Conservation (phyloP, 2,888 invertebrate species). For the Chaitophorus viminalis region DNA sequence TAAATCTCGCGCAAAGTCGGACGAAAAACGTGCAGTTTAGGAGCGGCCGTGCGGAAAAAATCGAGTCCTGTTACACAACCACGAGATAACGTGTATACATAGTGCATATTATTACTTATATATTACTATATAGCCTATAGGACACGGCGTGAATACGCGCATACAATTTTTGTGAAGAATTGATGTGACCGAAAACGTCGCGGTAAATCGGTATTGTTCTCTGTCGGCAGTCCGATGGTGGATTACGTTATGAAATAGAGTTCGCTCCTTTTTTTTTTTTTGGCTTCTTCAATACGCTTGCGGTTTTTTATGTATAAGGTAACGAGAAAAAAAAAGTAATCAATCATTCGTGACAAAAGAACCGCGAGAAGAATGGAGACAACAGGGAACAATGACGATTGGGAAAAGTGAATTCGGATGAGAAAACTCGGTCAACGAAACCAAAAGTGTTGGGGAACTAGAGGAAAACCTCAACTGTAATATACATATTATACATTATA, state of each 20-base stretch:
- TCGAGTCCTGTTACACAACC: conserved; percentile 53
- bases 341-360: conserved; percentile 61
- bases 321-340: conserved; percentile 46
- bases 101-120: background rate
- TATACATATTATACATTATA: background rate
- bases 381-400: conserved; percentile 46
- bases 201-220: conserved; percentile 56
- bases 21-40: conserved; percentile 53
- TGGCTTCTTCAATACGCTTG: conserved; percentile 51
- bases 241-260: conserved; percentile 45
- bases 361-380: conserved; percentile 55
- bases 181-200: conserved; percentile 50
- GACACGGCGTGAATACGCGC: background rate
- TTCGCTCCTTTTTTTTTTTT: conserved; percentile 11
- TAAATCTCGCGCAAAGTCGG: conserved; percentile 39
- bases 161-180: conserved; percentile 47
- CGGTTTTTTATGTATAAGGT: conserved; percentile 27
- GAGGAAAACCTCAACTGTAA: conserved; percentile 29
- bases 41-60: conserved; percentile 62
- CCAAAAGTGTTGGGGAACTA: conserved; percentile 39
- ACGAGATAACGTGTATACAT: background rate
- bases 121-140: background rate
- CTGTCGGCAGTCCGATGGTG: background rate
- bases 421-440: conserved; percentile 62
- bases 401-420: conserved; percentile 62